Evolutionary conservation across 37 sponge, comb jelly and placozoan genomes (phyloP), one percentile per base, ranked within the genome.

Genomic region (Diacarnus erythraeanus): DNA sequence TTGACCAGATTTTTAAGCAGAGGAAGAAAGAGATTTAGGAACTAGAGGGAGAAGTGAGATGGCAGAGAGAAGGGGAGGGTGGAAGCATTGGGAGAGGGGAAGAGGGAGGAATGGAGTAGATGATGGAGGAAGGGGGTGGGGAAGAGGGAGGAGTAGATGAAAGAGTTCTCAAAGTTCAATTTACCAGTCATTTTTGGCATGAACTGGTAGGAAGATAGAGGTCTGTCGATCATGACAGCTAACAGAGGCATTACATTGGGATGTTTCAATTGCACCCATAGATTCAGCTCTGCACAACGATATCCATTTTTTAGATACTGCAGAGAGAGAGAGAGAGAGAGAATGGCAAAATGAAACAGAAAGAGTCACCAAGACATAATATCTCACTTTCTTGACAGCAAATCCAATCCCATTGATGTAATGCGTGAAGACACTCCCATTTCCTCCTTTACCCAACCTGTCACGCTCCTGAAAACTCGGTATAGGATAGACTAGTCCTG

Each of bases 111-210:
- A n/a, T n/a, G n/a, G n/a, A n/a, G n/a, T n/a, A n/a, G n/a, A n/a
- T n/a, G n/a, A n/a, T n/a, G n/a, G n/a, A n/a, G n/a, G n/a, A n/a
- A n/a, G n/a, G n/a, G n/a, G n/a, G n/a, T n/a, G n/a, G n/a, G n/a
- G n/a, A n/a, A n/a, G n/a, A n/a, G n/a, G n/a, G n/a, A n/a, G n/a
- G n/a, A n/a, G n/a, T n/a, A n/a, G n/a, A n/a, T n/a, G n/a, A n/a
- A n/a, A n/a, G n/a, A n/a, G n/a, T n/a, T n/a, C n/a, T n/a, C n/a
- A n/a, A n/a, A n/a, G n/a, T n/a, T n/a, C n/a, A 12, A 47, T 42
- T 74, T 60, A 40, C 83, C 75, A 63, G 57, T 75, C 83, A 82
- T 82, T 44, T 57, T 59, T 1, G 83, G 83, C 64, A 72, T 36
- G 43, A 82, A 42, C 25, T 82, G 83, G n/a, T 74, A 82, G 83